Evolutionary conservation across 2,888 invertebrate species (phyloP).

Genomic region (Arge pagana): DNA sequence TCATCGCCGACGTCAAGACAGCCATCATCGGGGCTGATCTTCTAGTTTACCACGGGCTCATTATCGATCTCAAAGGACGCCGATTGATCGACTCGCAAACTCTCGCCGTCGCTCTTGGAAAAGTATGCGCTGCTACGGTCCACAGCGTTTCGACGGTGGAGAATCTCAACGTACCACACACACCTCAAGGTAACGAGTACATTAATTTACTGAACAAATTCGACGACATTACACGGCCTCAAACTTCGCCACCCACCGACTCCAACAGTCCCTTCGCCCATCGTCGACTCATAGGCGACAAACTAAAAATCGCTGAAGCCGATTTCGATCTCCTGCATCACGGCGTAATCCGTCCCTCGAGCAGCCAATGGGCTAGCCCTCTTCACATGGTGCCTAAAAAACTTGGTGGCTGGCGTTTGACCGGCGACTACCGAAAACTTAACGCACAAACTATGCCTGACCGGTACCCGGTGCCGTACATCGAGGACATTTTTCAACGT

Average conservation of each 20-base stretch:
- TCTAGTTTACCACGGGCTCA: constrained; percentile 19
- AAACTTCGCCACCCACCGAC: too few relatives aligned
- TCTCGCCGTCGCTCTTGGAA: too few relatives aligned
- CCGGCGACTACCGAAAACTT: constrained; percentile 49
- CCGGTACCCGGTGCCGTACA: constrained; percentile 38
- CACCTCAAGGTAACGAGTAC: too few relatives aligned
- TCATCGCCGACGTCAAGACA: constrained; percentile 16
- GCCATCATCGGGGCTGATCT: constrained; percentile 22
- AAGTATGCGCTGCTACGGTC: too few relatives aligned
- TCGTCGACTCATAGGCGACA: constrained; percentile 41
- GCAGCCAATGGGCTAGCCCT: constrained; percentile 42
- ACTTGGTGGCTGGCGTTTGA: constrained; percentile 44
- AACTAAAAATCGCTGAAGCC: constrained; percentile 36
- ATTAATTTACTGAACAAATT: too few relatives aligned
- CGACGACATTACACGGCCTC: too few relatives aligned
- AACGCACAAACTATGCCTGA: constrained; percentile 57
- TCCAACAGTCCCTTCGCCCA: constrained; percentile 37
- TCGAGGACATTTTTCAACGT: background rate
- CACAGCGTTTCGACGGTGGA: too few relatives aligned
- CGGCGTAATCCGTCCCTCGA: constrained; percentile 34
- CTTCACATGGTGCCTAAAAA: constrained; percentile 47
- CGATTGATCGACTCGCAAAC: constrained; percentile 21
- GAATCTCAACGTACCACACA: too few relatives aligned
- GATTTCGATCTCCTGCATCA: constrained; percentile 42
- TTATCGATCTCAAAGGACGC: constrained; percentile 19